A percentile compares a stretch with the other conserved stretches of the same genome.
phyloP scores from a whole-genome alignment of 2,113 vertebrate genomes.

The Marcusenius ussheri region DNA sequence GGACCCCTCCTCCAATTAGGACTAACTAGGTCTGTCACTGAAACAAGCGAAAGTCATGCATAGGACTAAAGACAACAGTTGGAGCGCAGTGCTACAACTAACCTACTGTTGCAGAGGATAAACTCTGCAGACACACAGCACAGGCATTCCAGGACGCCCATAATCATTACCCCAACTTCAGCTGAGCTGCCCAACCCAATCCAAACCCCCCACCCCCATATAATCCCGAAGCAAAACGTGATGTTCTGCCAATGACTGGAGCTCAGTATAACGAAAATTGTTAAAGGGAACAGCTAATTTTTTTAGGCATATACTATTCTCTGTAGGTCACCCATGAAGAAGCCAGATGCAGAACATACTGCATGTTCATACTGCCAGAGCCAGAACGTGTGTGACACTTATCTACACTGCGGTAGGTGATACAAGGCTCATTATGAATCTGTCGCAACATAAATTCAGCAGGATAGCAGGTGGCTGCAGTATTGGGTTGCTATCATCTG shows the following conservation, averaged over 20 bases:
- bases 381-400: not conserved
- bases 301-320: not conserved
- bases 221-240: not conserved
- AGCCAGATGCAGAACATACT: not conserved
- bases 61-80: slow-evolving; percentile 46
- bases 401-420: not conserved
- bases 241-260: not conserved
- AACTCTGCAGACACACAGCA: not conserved
- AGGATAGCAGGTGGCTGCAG: not conserved
- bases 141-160: not conserved
- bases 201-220: not conserved
- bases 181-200: not conserved
- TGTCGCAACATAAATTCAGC: not conserved
- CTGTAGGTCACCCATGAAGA: not conserved
- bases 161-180: not conserved
- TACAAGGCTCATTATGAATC: not conserved
- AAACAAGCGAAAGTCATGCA: slow-evolving; percentile 58
- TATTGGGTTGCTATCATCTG: slow-evolving; percentile 6
- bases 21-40: slow-evolving; percentile 51
- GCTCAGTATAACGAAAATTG: not conserved
- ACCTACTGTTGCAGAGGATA: not conserved
- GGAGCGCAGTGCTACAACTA: slow-evolving; percentile 26
- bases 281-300: not conserved
- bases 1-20: slow-evolving; percentile 31
- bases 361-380: not conserved